Evolutionary conservation across 2,888 invertebrate species (phyloP), one percentile per base, ranked within the genome.

Genomic region (Patella caerulea): DNA sequence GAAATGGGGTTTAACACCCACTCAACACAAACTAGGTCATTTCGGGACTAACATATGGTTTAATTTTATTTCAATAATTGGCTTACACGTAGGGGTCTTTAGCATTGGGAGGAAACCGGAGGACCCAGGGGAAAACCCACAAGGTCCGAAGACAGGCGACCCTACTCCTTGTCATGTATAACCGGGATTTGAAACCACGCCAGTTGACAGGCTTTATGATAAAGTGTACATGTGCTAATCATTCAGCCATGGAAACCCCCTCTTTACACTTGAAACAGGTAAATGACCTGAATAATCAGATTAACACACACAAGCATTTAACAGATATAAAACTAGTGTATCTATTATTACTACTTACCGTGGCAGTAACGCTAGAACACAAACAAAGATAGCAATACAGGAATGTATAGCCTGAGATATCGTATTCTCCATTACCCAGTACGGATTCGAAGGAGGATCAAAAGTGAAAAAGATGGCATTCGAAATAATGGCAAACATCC

Each of bases 401-500:
- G 97, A 98, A 93, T 96, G 97, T 34, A 94, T 92, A 4, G 95
- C 94, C 81, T 95, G 94, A 52, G 92, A 92, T 88, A 97, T 93
- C 75, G 96, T 95, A 89, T 94, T 94, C 90, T 95, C 95, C 92
- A 97, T 95, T 77, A 97, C 96, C 95, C 95, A 95, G 92, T 95
- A 97, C 52, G 96, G 97, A 87, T 96, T 96, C 65, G 96, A 96
- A 87, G 97, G 93, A 78, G 95, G 95, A 91, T 96, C 94, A 92
- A 96, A 96, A 85, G 94, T 94, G 83, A 96, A 94, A 91, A 96
- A 96, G 83, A 96, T 92, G 14, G 95, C 93, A 93, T 97, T 96
- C 93, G 97, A 97, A 74, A 96, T 90, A 79, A 98, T 93, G 81
- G 96, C 96, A 92, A 97, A 95, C 85, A 96, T 96, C 88, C 88